These are phyloP conservation scores for Ranitomeya variabilis DNA, from an alignment of 2,113 vertebrate species.

Conservation along the genomic window DNA sequence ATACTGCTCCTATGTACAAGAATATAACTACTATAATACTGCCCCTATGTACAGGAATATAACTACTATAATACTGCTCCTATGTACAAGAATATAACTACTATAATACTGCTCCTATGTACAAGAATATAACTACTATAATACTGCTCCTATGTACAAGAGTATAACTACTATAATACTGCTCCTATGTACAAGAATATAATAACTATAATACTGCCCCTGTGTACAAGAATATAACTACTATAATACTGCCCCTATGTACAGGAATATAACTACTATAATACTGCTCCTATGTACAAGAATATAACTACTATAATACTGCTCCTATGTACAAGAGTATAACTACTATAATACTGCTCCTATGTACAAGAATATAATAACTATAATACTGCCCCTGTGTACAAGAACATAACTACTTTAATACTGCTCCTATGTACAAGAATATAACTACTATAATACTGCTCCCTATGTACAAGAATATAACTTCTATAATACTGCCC, in stretches of 20 bases:
- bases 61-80: background rate
- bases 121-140: slow-evolving; percentile 8
- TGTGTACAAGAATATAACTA: background rate
- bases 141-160: background rate
- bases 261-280: background rate
- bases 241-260: background rate
- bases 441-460: background rate
- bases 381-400: background rate
- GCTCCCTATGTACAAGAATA: background rate
- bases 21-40: slow-evolving; percentile 2
- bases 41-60: background rate
- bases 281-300: background rate
- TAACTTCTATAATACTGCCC: too few species aligned
- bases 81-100: background rate
- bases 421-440: background rate
- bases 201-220: background rate
- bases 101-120: background rate
- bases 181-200: background rate
- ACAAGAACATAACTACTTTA: background rate
- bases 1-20: background rate
- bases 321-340: background rate
- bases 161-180: background rate
- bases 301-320: slow-evolving; percentile 6
- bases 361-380: background rate
- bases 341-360: background rate